Evolutionary conservation across 92 coral and sea anemone species (phyloP).

Genomic region (Epizoanthus ramosus): DNA sequence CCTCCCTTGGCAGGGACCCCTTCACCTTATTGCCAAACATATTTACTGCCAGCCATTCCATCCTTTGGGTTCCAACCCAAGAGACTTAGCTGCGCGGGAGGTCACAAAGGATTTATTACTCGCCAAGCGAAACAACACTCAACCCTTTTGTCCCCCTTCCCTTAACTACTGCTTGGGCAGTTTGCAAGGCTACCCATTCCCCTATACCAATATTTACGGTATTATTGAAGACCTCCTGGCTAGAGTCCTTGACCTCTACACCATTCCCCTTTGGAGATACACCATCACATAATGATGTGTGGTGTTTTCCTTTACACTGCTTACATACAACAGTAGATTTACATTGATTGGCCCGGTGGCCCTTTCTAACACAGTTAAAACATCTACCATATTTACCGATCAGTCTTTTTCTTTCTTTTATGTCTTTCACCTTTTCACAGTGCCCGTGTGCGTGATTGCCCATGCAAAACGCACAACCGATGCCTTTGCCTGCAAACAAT

Average conservation of each 20-base stretch:
- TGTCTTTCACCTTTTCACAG: conserved; percentile 42
- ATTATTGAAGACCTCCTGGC: not conserved
- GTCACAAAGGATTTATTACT: conserved; percentile 63
- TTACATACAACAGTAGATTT: conserved; percentile 30
- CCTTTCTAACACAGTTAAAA: conserved; percentile 53
- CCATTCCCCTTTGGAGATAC: no score
- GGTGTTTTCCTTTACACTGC: not conserved
- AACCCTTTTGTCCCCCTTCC: conserved; percentile 52
- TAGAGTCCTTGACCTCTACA: no score
- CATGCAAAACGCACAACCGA: conserved; percentile 33
- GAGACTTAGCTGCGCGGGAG: conserved; percentile 33
- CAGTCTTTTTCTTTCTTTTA: conserved; percentile 31
- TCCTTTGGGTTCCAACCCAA: conserved; percentile 41
- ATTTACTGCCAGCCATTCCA: conserved; percentile 51
- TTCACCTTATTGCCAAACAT: conserved; percentile 49
- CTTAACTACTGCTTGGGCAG: conserved; percentile 58
- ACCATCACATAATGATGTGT: no score
- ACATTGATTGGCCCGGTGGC: conserved; percentile 56
- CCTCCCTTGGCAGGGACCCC: conserved; percentile 42
- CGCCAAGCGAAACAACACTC: conserved; percentile 67
- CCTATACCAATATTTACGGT: conserved; percentile 38
- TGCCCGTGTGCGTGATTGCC: conserved; percentile 45
- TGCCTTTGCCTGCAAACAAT: not conserved
- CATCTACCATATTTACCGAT: conserved; percentile 48
- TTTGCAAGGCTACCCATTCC: conserved; percentile 60